phyloP scores from a whole-genome alignment of 2,888 invertebrate species.

The Sphaerophoria rueppellii region DNA sequence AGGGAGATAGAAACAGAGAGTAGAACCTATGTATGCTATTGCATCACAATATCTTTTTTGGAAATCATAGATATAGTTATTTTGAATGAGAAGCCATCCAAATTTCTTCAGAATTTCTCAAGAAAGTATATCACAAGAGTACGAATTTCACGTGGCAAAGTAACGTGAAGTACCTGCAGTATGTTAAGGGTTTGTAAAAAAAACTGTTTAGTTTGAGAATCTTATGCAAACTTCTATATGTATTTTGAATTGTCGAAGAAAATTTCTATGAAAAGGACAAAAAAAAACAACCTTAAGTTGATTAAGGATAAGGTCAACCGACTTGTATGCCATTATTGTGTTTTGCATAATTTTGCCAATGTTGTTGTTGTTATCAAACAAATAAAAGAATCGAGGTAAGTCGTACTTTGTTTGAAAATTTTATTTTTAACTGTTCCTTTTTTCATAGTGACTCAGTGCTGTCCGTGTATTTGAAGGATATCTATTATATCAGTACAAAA shows the following conservation, averaged over 20 bases:
- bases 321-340: not conserved
- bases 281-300: not conserved
- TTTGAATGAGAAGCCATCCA: not conserved
- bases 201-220: not conserved
- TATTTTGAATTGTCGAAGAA: not conserved
- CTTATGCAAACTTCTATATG: not conserved
- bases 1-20: not conserved
- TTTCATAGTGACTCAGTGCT: not conserved
- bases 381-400: no score
- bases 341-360: slow-evolving; percentile 2
- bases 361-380: no score
- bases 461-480: not conserved
- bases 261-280: not conserved
- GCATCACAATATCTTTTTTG: slow-evolving; percentile 21
- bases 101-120: not conserved
- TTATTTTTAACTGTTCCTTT: no score
- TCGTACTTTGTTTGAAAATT: no score
- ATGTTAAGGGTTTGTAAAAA: not conserved
- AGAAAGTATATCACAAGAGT: not conserved
- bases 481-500: no score
- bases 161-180: slow-evolving; percentile 1
- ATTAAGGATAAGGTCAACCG: slow-evolving; percentile 6
- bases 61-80: not conserved
- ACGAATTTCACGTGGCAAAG: slow-evolving; percentile 11
- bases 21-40: not conserved